A percentile compares a stretch with the other conserved stretches of the same genome.
Conservation (phyloP, 2,888 invertebrate species). For the Polyploca ridens region DNA sequence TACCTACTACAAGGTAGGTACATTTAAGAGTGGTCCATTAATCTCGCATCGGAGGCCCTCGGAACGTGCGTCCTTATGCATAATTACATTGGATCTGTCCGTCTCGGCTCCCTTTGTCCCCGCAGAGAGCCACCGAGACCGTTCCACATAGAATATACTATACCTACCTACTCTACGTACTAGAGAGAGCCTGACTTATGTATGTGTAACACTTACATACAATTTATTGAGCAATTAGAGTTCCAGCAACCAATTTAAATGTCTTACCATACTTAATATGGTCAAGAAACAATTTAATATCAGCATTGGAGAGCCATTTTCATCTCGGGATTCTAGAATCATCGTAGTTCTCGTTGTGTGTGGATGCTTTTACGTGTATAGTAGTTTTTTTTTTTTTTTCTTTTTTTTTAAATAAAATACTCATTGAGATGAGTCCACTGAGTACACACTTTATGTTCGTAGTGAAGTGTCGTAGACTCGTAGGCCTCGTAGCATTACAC, state of each 20-base stretch:
- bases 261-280: too few species aligned
- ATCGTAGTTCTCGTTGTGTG: too few species aligned
- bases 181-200: background rate
- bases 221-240: background rate
- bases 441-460: background rate
- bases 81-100: constrained; percentile 48
- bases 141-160: background rate
- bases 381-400: too few species aligned
- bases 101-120: constrained; percentile 35
- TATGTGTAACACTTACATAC: background rate
- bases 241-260: background rate
- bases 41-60: constrained; percentile 36
- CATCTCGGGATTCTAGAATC: too few species aligned
- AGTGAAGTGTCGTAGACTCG: background rate
- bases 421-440: too few species aligned
- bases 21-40: constrained; percentile 39
- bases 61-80: constrained; percentile 45
- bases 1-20: background rate
- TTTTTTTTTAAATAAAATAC: too few species aligned
- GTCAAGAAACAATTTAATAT: background rate
- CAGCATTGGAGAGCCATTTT: background rate
- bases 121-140: constrained; percentile 5
- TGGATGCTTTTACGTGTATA: too few species aligned
- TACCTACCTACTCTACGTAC: background rate
- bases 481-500: background rate